Percentiles rank a stretch among this genome's conserved stretches.
phyloP scores from a whole-genome alignment of 2,113 vertebrate species.

The Ictidomys tridecemlineatus region DNA sequence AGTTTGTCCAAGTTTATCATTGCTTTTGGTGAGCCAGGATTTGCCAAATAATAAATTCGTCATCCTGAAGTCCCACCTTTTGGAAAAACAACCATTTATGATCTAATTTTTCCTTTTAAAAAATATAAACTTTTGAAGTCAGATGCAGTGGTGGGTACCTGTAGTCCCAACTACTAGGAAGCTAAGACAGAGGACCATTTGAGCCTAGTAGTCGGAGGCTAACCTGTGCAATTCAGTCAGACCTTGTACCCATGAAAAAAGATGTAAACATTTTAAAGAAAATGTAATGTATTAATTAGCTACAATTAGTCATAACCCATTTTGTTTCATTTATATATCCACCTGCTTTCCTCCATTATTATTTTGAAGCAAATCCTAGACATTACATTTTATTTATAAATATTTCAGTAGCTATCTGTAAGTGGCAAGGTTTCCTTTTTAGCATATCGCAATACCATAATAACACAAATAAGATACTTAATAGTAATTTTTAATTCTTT shows the following conservation, averaged over 20 bases:
- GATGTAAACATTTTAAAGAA: neutral
- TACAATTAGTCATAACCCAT: neutral
- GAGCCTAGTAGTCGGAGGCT: neutral
- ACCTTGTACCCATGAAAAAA: neutral
- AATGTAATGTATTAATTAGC: neutral
- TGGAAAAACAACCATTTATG: neutral
- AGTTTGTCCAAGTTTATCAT: constrained; percentile 1
- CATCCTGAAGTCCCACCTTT: neutral
- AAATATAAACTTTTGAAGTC: neutral
- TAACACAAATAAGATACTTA: neutral
- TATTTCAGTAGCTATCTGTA: neutral
- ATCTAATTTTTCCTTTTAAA: neutral
- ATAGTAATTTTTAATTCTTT: constrained; percentile 18
- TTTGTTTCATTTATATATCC: constrained; percentile 1
- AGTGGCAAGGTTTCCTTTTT: neutral
- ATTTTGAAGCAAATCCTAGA: constrained; percentile 1
- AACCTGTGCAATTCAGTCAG: neutral
- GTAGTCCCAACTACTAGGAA: neutral
- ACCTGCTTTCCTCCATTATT: neutral
- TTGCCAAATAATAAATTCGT: neutral
- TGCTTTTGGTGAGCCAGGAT: neutral
- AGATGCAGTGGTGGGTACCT: neutral
- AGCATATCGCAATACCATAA: neutral
- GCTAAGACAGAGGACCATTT: neutral
- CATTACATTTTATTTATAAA: neutral